Percentiles rank a stretch among this genome's conserved stretches.
These are phyloP conservation scores for Octodonta nipae DNA, from an alignment of 2,888 invertebrate species.

Conservation along the genomic window DNA sequence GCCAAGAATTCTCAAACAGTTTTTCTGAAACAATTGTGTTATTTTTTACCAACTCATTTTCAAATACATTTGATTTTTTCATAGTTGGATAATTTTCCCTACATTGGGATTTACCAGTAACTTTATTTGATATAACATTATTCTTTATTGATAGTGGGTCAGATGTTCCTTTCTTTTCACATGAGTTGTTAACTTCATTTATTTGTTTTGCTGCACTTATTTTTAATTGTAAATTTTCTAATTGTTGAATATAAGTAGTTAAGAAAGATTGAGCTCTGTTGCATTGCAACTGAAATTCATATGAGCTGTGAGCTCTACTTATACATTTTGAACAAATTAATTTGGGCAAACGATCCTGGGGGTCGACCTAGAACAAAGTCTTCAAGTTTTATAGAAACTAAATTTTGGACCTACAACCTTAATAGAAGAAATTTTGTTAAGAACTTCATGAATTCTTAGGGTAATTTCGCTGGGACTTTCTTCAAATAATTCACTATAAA, in stretches of 20 bases:
- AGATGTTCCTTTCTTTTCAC: neutral
- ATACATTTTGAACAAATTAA: constrained; percentile 14
- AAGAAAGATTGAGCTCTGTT: constrained; percentile 11
- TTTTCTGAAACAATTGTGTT: too few relatives aligned
- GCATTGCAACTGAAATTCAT: constrained; percentile 13
- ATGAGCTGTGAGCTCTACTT: constrained; percentile 11
- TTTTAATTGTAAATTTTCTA: constrained; percentile 5
- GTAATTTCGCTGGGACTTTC: constrained; percentile 10
- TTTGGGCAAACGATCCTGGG: constrained; percentile 10
- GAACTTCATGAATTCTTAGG: constrained; percentile 11
- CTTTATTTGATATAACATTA: neutral
- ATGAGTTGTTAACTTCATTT: neutral
- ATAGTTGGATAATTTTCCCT: too few relatives aligned
- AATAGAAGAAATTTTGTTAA: constrained; percentile 11
- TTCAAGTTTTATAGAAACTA: too few relatives aligned
- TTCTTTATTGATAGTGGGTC: neutral
- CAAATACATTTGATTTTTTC: too few relatives aligned
- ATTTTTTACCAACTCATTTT: too few relatives aligned
- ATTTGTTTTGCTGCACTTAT: too few relatives aligned
- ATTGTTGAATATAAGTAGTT: constrained; percentile 11
- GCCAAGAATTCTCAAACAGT: too few relatives aligned
- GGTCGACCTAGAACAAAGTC: constrained; percentile 9
- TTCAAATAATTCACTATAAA: constrained; percentile 12
- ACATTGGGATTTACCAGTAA: too few relatives aligned
- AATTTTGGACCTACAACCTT: neutral